phyloP scores from a whole-genome alignment of 2,888 invertebrate species.

The Thymelicus acteon region DNA sequence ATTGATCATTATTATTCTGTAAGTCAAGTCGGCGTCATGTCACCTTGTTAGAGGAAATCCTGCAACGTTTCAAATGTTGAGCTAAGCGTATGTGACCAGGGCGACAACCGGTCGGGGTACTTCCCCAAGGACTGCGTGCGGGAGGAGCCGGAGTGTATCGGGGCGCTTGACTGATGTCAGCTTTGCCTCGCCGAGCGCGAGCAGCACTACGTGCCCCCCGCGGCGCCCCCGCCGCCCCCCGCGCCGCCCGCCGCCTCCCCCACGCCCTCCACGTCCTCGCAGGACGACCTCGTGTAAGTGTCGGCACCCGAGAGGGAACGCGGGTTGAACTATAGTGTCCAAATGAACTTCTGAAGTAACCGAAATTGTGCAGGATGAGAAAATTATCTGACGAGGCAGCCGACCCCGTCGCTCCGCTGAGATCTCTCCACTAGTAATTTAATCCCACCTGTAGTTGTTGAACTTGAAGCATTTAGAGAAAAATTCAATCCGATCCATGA shows the following conservation, averaged over 20 bases:
- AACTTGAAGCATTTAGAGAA: slow-evolving; percentile 22
- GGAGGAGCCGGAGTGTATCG: slow-evolving; percentile 84
- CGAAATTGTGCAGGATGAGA: no score
- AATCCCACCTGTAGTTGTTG: slow-evolving; percentile 32
- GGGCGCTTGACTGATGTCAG: slow-evolving; percentile 80
- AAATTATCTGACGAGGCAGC: neutral
- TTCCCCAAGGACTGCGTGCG: slow-evolving; percentile 92
- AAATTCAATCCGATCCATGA: slow-evolving; percentile 35
- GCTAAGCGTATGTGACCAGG: slow-evolving; percentile 51
- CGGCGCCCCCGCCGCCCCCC: neutral
- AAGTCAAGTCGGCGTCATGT: no score
- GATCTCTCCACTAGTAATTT: neutral
- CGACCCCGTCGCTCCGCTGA: neutral
- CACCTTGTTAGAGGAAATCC: no score
- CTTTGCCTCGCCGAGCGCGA: slow-evolving; percentile 78
- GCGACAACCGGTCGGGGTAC: slow-evolving; percentile 86
- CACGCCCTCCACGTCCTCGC: slow-evolving; percentile 17
- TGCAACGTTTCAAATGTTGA: neutral
- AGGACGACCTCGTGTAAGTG: slow-evolving; percentile 45
- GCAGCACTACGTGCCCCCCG: slow-evolving; percentile 54
- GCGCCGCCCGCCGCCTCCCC: slow-evolving; percentile 33
- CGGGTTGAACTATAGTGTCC: neutral
- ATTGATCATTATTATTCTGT: no score
- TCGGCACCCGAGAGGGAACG: neutral
- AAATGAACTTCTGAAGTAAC: neutral